These are phyloP conservation scores for Mythimna impura DNA, from an alignment of 2,888 invertebrate species.

Conservation along the genomic window DNA sequence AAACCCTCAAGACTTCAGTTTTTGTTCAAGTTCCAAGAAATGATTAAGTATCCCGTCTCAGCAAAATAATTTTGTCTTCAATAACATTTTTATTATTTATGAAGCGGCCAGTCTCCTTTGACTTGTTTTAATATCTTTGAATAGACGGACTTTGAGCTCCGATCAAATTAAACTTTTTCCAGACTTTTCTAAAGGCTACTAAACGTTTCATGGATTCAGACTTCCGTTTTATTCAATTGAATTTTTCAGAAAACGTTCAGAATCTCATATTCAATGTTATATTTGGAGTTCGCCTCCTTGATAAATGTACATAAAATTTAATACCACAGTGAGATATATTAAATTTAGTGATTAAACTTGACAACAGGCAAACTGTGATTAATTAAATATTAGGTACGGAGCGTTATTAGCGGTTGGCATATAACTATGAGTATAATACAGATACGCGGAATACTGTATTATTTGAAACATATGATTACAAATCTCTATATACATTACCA, in stretches of 20 bases:
- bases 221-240: slow-evolving; percentile 32
- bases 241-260: slow-evolving; percentile 20
- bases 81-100: slow-evolving; percentile 63
- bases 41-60: slow-evolving; percentile 53
- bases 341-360: slow-evolving; percentile 23
- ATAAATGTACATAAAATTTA: slow-evolving; percentile 15
- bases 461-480: background rate
- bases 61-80: slow-evolving; percentile 49
- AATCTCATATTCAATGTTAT: slow-evolving; percentile 13
- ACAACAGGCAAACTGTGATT: slow-evolving; percentile 21
- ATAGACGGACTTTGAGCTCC: slow-evolving; percentile 46
- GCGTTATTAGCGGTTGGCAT: slow-evolving; percentile 47
- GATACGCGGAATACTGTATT: background rate
- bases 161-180: slow-evolving; percentile 53
- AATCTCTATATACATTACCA: background rate
- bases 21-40: slow-evolving; percentile 47
- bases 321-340: slow-evolving; percentile 7
- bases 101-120: slow-evolving; percentile 53
- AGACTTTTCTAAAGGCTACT: slow-evolving; percentile 28
- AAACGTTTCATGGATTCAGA: slow-evolving; percentile 44
- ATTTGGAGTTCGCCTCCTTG: background rate
- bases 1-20: slow-evolving; percentile 34
- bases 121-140: slow-evolving; percentile 60
- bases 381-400: slow-evolving; percentile 29
- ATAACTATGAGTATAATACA: background rate